phyloP scores from a whole-genome alignment of 2,888 invertebrate genomes.

The Bellardia bayeri region DNA sequence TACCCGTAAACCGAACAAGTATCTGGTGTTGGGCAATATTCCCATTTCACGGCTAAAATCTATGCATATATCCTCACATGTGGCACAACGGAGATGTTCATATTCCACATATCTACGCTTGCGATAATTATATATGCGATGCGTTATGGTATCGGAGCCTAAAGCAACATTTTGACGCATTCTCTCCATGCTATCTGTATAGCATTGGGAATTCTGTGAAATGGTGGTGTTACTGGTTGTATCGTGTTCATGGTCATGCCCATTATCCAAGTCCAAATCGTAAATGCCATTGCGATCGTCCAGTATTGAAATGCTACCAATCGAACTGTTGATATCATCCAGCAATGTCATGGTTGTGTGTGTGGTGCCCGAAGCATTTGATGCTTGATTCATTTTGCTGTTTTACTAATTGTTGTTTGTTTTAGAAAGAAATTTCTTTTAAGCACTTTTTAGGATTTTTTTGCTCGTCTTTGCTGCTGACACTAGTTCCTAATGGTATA shows the following conservation, averaged over 20 bases:
- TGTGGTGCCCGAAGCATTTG: constrained; percentile 75
- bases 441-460: constrained; percentile 20
- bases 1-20: constrained; percentile 91
- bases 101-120: constrained; percentile 77
- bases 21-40: constrained; percentile 91
- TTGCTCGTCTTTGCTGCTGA: not conserved
- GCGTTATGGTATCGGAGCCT: constrained; percentile 74
- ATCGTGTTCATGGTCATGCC: constrained; percentile 63
- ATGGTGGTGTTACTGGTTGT: constrained; percentile 65
- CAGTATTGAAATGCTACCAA: constrained; percentile 72
- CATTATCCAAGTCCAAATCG: constrained; percentile 57
- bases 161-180: constrained; percentile 62
- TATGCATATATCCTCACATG: constrained; percentile 89
- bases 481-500: constrained; percentile 25
- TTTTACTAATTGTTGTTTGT: not conserved
- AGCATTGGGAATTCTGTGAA: constrained; percentile 73
- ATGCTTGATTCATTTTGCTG: constrained; percentile 63
- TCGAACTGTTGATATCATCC: constrained; percentile 78
- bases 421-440: not conserved
- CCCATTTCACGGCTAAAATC: constrained; percentile 89
- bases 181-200: constrained; percentile 59
- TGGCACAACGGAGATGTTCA: constrained; percentile 77
- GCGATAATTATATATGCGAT: constrained; percentile 80
- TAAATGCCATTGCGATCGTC: constrained; percentile 62
- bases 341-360: constrained; percentile 75